A percentile compares a stretch with the other conserved stretches of the same genome.
Evolutionary conservation across 1,140 invertebrate species (phyloP).

Genomic region (Watersipora subatra): DNA sequence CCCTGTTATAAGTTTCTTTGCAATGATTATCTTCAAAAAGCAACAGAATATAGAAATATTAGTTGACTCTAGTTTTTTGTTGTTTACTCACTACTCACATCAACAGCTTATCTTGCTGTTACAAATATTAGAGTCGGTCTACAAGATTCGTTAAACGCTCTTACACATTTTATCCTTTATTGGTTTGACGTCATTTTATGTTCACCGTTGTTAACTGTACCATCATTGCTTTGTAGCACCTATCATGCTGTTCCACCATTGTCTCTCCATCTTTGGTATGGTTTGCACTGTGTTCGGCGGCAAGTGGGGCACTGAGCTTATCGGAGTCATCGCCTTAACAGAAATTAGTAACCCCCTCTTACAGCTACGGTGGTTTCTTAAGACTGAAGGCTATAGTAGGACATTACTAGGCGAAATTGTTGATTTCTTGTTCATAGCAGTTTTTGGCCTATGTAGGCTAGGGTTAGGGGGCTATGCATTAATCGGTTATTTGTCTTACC

Average conservation of each 20-base stretch:
- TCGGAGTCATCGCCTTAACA: slow-evolving; percentile 30
- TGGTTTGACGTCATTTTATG: too few relatives aligned
- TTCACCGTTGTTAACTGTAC: too few relatives aligned
- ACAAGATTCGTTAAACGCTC: too few relatives aligned
- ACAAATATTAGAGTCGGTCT: too few relatives aligned
- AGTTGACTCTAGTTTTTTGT: too few relatives aligned
- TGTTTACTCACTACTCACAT: too few relatives aligned
- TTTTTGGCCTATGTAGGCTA: slow-evolving; percentile 29
- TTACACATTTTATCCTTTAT: too few relatives aligned
- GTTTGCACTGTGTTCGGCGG: slow-evolving; percentile 18
- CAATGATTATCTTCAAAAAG: too few relatives aligned
- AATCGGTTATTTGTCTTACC: slow-evolving; percentile 24
- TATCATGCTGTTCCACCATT: slow-evolving; percentile 34
- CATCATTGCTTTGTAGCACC: slow-evolving; percentile 27
- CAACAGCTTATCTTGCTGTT: too few relatives aligned
- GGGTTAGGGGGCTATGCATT: slow-evolving; percentile 23
- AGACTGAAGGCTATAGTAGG: slow-evolving; percentile 17
- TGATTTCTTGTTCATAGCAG: slow-evolving; percentile 26
- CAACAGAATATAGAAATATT: too few relatives aligned
- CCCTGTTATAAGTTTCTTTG: too few relatives aligned
- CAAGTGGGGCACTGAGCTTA: slow-evolving; percentile 30
- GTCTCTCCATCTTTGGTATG: slow-evolving; percentile 26
- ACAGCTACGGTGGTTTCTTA: slow-evolving; percentile 37
- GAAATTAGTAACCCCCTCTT: slow-evolving; percentile 37
- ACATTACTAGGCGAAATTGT: slow-evolving; percentile 21